A percentile compares a stretch with the other conserved stretches of the same genome.
Conservation (phyloP, 2,797 vertebrate genomes). For the Tinamus major region DNA sequence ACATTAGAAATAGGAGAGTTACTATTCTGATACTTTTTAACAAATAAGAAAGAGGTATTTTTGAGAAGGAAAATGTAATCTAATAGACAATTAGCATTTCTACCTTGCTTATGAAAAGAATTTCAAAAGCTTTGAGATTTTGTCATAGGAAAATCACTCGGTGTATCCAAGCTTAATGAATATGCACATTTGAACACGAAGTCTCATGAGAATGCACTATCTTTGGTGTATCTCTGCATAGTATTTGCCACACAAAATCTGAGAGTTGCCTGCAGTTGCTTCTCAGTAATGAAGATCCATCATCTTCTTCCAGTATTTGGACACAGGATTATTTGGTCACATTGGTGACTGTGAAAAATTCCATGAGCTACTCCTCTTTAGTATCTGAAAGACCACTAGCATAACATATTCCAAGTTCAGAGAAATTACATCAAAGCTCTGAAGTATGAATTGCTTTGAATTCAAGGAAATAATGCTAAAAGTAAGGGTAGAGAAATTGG, state of each 20-base stretch:
- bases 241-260: background rate
- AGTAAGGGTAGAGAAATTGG: background rate
- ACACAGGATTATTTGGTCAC: background rate
- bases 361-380: accelerated
- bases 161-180: background rate
- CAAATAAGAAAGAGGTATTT: background rate
- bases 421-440: background rate
- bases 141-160: background rate
- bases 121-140: background rate
- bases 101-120: background rate
- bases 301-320: background rate
- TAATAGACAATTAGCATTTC: background rate
- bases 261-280: background rate
- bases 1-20: background rate
- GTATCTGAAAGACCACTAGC: background rate
- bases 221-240: background rate
- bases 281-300: background rate
- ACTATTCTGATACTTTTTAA: background rate
- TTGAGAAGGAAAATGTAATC: background rate
- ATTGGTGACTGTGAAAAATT: background rate
- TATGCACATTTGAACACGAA: background rate
- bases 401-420: background rate
- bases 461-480: background rate
- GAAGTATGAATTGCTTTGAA: background rate
- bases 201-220: background rate